Percentiles rank a stretch among this genome's conserved stretches.
phyloP scores from a whole-genome alignment of 2,797 vertebrate species.

The Erethizon dorsatum region DNA sequence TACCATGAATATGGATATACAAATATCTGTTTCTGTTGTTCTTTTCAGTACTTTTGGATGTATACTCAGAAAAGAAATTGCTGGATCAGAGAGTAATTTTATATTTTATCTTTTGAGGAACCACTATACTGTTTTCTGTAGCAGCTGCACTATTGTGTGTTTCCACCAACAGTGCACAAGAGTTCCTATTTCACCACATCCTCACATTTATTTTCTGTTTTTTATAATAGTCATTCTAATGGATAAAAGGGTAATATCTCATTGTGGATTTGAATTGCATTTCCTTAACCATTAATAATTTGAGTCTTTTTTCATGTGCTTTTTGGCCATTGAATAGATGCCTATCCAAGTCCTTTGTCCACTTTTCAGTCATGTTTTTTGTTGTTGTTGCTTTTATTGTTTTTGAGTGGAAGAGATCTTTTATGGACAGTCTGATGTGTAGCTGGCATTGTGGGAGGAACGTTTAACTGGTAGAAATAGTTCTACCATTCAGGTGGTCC shows the following conservation, averaged over 20 bases:
- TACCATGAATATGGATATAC: too few relatives aligned
- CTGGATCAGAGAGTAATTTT: background rate
- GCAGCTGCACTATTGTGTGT: background rate
- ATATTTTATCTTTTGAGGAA: background rate
- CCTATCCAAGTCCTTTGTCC: background rate
- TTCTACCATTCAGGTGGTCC: background rate
- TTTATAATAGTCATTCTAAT: background rate
- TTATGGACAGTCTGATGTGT: background rate
- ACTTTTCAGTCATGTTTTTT: background rate
- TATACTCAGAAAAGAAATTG: background rate
- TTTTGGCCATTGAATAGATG: background rate
- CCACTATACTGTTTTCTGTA: background rate
- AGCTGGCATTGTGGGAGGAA: background rate
- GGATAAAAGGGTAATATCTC: background rate
- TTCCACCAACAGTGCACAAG: background rate
- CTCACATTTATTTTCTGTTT: background rate
- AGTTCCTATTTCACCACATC: background rate
- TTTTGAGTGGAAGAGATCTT: background rate
- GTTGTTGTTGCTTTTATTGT: background rate
- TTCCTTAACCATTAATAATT: background rate
- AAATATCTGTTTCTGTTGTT: background rate
- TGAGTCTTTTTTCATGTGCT: background rate
- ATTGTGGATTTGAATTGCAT: background rate
- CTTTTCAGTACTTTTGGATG: background rate
- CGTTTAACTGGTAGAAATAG: background rate